Evolutionary conservation across 2,888 invertebrate species (phyloP).

Genomic region (Amaurobius ferox): DNA sequence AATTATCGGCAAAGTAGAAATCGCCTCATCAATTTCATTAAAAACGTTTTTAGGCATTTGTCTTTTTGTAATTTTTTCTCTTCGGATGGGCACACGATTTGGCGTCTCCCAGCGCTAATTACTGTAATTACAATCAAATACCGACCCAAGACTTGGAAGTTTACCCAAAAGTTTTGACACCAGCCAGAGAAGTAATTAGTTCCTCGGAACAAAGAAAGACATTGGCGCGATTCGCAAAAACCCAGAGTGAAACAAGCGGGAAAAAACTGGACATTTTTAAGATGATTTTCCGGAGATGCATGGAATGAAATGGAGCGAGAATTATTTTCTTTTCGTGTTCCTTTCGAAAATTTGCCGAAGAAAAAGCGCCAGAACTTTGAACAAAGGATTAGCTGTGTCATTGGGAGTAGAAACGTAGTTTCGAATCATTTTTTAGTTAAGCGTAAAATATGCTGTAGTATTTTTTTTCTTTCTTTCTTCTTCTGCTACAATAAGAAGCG

Average conservation of each 20-base stretch:
- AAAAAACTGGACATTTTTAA: slow-evolving; percentile 45
- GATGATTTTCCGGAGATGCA: slow-evolving; percentile 35
- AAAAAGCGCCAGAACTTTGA: slow-evolving; percentile 28
- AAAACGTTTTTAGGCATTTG: slow-evolving; percentile 70
- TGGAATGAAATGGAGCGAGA: slow-evolving; percentile 59
- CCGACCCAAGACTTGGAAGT: slow-evolving; percentile 63
- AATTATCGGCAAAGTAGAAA: slow-evolving; percentile 68
- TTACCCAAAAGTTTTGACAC: slow-evolving; percentile 72
- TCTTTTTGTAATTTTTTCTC: slow-evolving; percentile 54
- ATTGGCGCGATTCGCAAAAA: slow-evolving; percentile 23
- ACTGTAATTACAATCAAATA: slow-evolving; percentile 71
- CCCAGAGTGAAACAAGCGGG: slow-evolving; percentile 1
- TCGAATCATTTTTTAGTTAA: slow-evolving; percentile 63
- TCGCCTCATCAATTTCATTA: slow-evolving; percentile 71
- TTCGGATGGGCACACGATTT: slow-evolving; percentile 14
- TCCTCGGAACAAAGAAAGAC: slow-evolving; percentile 36
- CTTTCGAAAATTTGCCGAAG: background rate
- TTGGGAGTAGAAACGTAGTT: slow-evolving; percentile 36
- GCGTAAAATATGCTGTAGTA: slow-evolving; percentile 39
- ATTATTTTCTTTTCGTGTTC: slow-evolving; percentile 24
- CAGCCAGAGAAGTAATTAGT: slow-evolving; percentile 65
- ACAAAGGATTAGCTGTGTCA: slow-evolving; percentile 58
- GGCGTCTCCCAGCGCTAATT: slow-evolving; percentile 58
- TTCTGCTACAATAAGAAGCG: background rate
- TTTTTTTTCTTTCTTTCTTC: background rate